phyloP scores from a whole-genome alignment of 2,113 vertebrate species.

The Capra hircus region DNA sequence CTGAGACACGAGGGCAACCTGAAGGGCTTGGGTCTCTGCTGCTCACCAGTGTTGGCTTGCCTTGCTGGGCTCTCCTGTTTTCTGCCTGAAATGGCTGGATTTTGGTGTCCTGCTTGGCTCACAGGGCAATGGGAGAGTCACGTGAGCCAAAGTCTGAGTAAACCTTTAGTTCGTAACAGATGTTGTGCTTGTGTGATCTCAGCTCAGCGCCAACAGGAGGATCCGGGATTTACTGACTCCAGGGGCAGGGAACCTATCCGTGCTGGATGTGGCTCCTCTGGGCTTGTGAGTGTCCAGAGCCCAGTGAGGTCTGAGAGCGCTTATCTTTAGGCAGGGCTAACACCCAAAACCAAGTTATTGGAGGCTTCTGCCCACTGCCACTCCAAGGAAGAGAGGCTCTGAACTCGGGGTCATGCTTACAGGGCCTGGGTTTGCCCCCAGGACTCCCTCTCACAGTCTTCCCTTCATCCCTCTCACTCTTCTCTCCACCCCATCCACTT shows the following conservation, averaged over 20 bases:
- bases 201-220: conserved; percentile 82
- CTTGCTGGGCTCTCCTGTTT: not conserved
- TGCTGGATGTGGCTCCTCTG: conserved; percentile 79
- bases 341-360: not conserved
- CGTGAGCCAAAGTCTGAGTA: not conserved
- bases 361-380: not conserved
- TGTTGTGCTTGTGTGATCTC: not conserved
- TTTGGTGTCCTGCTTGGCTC: not conserved
- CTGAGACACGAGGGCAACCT: not conserved
- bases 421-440: not conserved
- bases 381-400: not conserved
- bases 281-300: conserved; percentile 79
- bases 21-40: not conserved
- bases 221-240: conserved; percentile 82
- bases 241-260: conserved; percentile 61
- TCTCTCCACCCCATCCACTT: not conserved
- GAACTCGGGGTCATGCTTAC: not conserved
- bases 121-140: not conserved
- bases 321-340: not conserved
- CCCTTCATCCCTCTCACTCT: not conserved
- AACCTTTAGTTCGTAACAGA: not conserved
- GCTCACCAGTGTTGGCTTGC: not conserved
- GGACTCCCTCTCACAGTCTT: not conserved
- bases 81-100: not conserved
- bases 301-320: not conserved